Evolutionary conservation across 2,888 invertebrate species (phyloP).

Genomic region (Melanchra persicariae): DNA sequence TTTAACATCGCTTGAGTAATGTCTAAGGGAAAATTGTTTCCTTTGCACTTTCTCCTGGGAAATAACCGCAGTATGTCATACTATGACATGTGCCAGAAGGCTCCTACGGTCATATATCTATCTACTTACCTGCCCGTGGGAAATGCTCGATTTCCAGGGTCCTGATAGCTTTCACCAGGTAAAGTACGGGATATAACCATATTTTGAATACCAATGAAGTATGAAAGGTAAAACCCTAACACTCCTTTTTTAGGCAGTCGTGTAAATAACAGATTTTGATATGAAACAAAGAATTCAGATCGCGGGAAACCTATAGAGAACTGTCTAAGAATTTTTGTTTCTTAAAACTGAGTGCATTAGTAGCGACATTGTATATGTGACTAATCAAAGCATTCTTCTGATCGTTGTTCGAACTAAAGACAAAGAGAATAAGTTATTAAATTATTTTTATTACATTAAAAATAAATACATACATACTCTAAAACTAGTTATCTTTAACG

Average conservation of each 20-base stretch:
- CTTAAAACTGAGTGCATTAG: too few relatives aligned
- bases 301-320: too few relatives aligned
- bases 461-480: constrained; percentile 60
- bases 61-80: constrained; percentile 56
- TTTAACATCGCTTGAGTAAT: constrained; percentile 11
- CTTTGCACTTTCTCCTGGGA: constrained; percentile 45
- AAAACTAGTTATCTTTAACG: constrained; percentile 52
- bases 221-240: too few relatives aligned
- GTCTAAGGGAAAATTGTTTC: constrained; percentile 50
- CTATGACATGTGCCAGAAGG: constrained; percentile 34
- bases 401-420: background rate
- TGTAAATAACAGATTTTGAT: background rate
- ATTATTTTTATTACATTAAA: constrained; percentile 50
- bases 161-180: constrained; percentile 1
- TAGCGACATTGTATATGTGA: too few relatives aligned
- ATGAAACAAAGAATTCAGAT: background rate
- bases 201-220: background rate
- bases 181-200: background rate
- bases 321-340: too few relatives aligned
- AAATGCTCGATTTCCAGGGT: constrained; percentile 22
- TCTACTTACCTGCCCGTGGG: constrained; percentile 39
- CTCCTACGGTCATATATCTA: constrained; percentile 28
- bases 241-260: too few relatives aligned
- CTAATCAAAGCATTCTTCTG: background rate
- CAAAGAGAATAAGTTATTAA: constrained; percentile 13